phyloP scores from a whole-genome alignment of 92 coral and sea anemone species.

The Scolanthus callimorphus region DNA sequence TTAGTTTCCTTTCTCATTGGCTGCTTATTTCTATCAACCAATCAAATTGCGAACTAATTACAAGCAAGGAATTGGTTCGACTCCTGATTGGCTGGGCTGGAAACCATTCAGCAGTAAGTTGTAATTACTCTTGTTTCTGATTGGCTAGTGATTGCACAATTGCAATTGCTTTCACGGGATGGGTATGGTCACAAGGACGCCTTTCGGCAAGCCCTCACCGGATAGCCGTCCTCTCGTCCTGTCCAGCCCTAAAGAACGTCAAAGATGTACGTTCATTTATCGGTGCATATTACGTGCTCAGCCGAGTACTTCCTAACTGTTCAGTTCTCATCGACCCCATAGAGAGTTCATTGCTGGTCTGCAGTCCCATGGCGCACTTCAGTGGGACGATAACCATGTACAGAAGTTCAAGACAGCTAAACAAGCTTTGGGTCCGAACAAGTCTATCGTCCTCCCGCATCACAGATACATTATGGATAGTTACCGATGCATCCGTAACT shows the following conservation, averaged over 20 bases:
- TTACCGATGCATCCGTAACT: no score
- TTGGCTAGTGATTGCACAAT: no score
- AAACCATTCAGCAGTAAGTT: no score
- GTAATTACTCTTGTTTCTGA: no score
- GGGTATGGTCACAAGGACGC: slow-evolving; percentile 34
- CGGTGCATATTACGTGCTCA: slow-evolving; percentile 30
- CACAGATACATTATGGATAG: no score
- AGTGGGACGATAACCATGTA: not conserved
- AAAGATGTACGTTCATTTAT: slow-evolving; percentile 26
- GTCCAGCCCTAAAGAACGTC: slow-evolving; percentile 16
- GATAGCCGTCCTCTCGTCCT: slow-evolving; percentile 10
- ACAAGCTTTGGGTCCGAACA: slow-evolving; percentile 17
- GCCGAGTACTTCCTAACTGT: slow-evolving; percentile 25
- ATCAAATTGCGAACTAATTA: no score
- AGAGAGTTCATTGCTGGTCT: slow-evolving; percentile 1
- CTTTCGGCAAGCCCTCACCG: no score
- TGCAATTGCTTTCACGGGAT: slow-evolving; percentile 14
- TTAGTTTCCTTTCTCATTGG: no score
- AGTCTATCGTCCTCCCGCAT: slow-evolving; percentile 11
- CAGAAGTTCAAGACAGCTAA: slow-evolving; percentile 18
- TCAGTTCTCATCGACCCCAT: slow-evolving; percentile 27
- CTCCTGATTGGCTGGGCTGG: no score
- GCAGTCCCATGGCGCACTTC: no score
- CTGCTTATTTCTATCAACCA: no score
- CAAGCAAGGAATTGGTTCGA: no score